These are phyloP conservation scores for Calephelis nemesis DNA, from an alignment of 1,140 invertebrate genomes.

Conservation along the genomic window DNA sequence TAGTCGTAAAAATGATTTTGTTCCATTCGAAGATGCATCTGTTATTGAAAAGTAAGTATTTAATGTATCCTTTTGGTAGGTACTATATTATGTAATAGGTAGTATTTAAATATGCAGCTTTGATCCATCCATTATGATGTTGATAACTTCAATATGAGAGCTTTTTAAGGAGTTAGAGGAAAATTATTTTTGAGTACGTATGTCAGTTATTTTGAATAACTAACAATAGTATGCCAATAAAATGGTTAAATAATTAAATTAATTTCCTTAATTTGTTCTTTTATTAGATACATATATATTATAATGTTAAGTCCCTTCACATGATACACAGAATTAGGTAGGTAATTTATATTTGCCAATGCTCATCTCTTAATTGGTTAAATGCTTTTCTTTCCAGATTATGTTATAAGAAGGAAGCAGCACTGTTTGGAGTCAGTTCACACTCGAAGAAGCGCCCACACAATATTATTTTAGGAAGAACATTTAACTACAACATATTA, in stretches of 20 bases:
- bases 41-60: constrained; percentile 86
- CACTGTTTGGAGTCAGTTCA: constrained; percentile 94
- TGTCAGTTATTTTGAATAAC: too few relatives aligned
- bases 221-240: too few relatives aligned
- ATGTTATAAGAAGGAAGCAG: constrained; percentile 91
- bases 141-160: too few relatives aligned
- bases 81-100: background rate
- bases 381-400: constrained; percentile 76
- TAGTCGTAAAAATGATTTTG: constrained; percentile 89
- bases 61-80: background rate
- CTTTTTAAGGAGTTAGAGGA: too few relatives aligned
- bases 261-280: too few relatives aligned
- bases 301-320: too few relatives aligned
- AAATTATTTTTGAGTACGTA: too few relatives aligned
- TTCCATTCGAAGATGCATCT: constrained; percentile 91
- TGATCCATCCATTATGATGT: too few relatives aligned
- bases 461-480: constrained; percentile 93
- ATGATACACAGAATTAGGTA: too few relatives aligned
- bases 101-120: background rate
- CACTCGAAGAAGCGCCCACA: constrained; percentile 97
- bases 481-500: constrained; percentile 93
- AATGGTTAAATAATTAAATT: too few relatives aligned
- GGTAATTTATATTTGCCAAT: too few relatives aligned
- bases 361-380: background rate
- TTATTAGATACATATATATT: too few relatives aligned